These are phyloP conservation scores for Mycalesis mineus DNA, from an alignment of 2,888 invertebrate genomes.

Conservation along the genomic window DNA sequence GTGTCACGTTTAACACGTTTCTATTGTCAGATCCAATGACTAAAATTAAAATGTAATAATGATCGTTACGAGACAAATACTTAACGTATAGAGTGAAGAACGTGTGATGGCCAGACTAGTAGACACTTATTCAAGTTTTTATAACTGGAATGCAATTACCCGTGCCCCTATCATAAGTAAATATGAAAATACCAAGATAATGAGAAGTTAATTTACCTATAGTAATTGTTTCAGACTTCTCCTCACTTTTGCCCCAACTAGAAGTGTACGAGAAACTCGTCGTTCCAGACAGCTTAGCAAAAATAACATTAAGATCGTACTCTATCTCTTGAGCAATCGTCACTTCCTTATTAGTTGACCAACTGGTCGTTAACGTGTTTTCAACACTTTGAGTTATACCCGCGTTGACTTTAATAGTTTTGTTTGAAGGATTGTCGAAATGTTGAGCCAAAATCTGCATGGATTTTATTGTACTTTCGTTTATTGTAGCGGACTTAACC, in stretches of 20 bases:
- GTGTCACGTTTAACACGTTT: no score
- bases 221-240: slow-evolving; percentile 49
- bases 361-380: slow-evolving; percentile 52
- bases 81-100: no score
- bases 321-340: slow-evolving; percentile 51
- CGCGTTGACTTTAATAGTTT: slow-evolving; percentile 57
- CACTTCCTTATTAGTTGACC: slow-evolving; percentile 48
- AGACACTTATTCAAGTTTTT: no score
- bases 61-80: no score
- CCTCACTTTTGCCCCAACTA: slow-evolving; percentile 52
- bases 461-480: slow-evolving; percentile 40
- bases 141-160: no score
- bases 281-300: slow-evolving; percentile 46
- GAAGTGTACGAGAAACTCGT: slow-evolving; percentile 51
- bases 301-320: slow-evolving; percentile 52
- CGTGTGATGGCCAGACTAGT: no score
- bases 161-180: no score
- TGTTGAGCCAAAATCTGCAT: slow-evolving; percentile 48
- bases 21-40: no score
- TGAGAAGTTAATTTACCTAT: slow-evolving; percentile 37
- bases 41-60: no score
- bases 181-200: no score
- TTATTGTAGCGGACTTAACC: slow-evolving; percentile 39
- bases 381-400: slow-evolving; percentile 57
- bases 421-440: slow-evolving; percentile 53